phyloP scores from a whole-genome alignment of 2,113 vertebrate species.

The Acanthochromis polyacanthus region DNA sequence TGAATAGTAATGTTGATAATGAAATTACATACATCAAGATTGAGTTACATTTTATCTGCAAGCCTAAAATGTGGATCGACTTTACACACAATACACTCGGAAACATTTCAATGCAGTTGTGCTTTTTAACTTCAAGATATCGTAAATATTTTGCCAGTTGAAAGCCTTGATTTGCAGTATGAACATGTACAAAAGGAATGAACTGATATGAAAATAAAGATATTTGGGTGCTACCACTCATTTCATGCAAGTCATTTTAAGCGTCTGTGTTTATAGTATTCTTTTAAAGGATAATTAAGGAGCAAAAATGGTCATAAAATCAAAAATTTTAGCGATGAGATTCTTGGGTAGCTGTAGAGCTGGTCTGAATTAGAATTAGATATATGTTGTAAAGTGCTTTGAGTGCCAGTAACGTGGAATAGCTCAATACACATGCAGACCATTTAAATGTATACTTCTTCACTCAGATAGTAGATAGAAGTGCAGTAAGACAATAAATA shows the following conservation, averaged over 20 bases:
- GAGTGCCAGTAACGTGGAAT: too few relatives aligned
- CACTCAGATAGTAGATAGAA: too few relatives aligned
- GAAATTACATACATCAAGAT: constrained; percentile 9
- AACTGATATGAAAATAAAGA: constrained; percentile 64
- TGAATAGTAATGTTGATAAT: constrained; percentile 35
- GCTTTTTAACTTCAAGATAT: constrained; percentile 63
- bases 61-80: constrained; percentile 9
- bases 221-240: constrained; percentile 56
- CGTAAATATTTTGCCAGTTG: constrained; percentile 48
- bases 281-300: neutral
- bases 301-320: neutral
- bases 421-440: too few relatives aligned
- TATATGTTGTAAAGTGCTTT: too few relatives aligned
- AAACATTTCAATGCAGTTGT: constrained; percentile 41
- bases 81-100: constrained; percentile 23
- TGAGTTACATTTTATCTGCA: constrained; percentile 9
- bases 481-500: too few relatives aligned
- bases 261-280: constrained; percentile 12
- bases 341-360: too few relatives aligned
- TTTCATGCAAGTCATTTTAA: constrained; percentile 26
- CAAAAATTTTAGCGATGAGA: too few relatives aligned
- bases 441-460: too few relatives aligned
- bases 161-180: constrained; percentile 63
- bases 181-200: constrained; percentile 48
- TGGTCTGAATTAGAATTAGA: too few relatives aligned